These are phyloP conservation scores for Willisornis vidua DNA, from an alignment of 2,113 vertebrate genomes.

Conservation along the genomic window DNA sequence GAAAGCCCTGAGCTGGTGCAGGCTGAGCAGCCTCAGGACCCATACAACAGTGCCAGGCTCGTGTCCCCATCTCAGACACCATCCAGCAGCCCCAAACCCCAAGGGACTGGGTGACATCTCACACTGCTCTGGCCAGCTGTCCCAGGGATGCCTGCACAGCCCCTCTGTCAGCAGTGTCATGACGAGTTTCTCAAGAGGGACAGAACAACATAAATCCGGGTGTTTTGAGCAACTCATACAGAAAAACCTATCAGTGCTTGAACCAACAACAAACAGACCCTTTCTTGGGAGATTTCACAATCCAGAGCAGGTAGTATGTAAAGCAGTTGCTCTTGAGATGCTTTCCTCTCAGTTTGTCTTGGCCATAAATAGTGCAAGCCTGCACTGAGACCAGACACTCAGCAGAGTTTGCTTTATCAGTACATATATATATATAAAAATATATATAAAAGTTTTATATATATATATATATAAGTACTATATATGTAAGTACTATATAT, in stretches of 20 bases:
- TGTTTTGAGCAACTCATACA: background rate
- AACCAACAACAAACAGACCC: background rate
- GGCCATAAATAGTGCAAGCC: background rate
- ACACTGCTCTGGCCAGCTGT: background rate
- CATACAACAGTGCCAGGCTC: background rate
- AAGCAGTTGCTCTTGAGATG: background rate
- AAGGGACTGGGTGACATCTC: background rate
- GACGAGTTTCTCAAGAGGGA: background rate
- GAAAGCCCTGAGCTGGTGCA: background rate
- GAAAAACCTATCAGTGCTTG: background rate
- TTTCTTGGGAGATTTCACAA: background rate
- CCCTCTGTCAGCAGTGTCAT: accelerated
- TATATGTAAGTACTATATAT: background rate
- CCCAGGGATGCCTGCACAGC: background rate
- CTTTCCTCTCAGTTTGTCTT: background rate
- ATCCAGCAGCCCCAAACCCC: accelerated
- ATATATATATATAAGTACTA: too few relatives aligned
- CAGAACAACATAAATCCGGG: accelerated
- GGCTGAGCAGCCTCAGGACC: background rate
- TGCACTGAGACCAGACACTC: background rate
- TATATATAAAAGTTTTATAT: too few relatives aligned
- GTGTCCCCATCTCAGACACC: background rate
- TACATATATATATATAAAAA: too few relatives aligned
- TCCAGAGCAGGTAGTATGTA: background rate
- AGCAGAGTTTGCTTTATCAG: background rate